Evolutionary conservation across 2,113 vertebrate genomes (phyloP), one percentile per base, ranked within the genome.

Genomic region (Odobenus rosmarus): DNA sequence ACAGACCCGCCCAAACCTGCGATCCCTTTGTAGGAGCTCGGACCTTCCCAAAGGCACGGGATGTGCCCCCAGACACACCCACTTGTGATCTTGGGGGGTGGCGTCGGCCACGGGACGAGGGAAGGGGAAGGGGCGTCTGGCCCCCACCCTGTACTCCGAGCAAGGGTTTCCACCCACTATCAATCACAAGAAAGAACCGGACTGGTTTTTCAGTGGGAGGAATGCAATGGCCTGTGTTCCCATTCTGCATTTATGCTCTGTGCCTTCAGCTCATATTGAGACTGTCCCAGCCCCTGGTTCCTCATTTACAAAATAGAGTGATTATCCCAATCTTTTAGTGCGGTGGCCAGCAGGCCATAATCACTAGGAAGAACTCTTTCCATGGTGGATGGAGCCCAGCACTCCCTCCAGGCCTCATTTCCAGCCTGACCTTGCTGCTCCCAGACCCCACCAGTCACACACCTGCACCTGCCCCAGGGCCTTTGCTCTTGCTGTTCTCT

Each of bases 191-290:
- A 86, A 59, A 23, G 26, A n/a, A 21, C 16, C 13, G 0, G 36
- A 36, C 39, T 55, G 81, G 39, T 24, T 33, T 33, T 55, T 42
- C 33, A 42, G 5, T 4, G 36, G 46, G 49, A 42, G 19, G 36
- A 15, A 67, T 2, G 4, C 6, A 33, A 42, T 0, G 0, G 0
- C 24, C 19, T 23, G 0, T 0, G 1, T 87, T 15, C 62, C 23
- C 8, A 5, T 1, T 21, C 39, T 1, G 23, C n/a, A 26, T 18
- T 51, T 3, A 55, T 12, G 5, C 67, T 21, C 5, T 39, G 74
- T 26, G 23, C 31, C 9, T 36, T 49, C 13, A 1, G 42, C 42
- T 76, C 7, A 64, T 12, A 8, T 28, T 39, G 7, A 77, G 31
- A 28, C 6, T 13, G 2, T 12, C 2, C 5, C 2, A 42, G 14